A percentile compares a stretch with the other conserved stretches of the same genome.
Conservation (phyloP, 2,113 vertebrate species). For the Oreocharis arfaki region DNA sequence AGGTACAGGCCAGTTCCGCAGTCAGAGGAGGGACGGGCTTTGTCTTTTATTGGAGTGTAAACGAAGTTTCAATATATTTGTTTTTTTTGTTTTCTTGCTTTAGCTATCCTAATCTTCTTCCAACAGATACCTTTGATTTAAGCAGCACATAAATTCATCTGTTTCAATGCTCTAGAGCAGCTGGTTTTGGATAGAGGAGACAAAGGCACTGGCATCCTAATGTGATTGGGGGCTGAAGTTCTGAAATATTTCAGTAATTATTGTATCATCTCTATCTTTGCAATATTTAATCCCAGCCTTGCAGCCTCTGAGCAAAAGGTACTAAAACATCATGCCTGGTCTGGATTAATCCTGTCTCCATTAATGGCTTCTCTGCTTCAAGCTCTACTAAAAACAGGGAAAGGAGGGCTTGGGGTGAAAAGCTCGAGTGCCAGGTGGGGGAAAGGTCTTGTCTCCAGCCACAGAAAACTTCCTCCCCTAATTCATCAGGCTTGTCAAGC, state of each 20-base stretch:
- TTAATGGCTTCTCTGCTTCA: slow-evolving; percentile 41
- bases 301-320: slow-evolving; percentile 3
- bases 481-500: not conserved
- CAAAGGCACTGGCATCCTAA: not conserved
- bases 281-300: slow-evolving; percentile 35
- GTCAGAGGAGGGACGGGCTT: slow-evolving; percentile 75
- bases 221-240: slow-evolving; percentile 26
- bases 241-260: slow-evolving; percentile 18
- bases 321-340: not conserved
- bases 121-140: slow-evolving; percentile 20
- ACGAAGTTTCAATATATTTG: slow-evolving; percentile 83
- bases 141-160: slow-evolving; percentile 6
- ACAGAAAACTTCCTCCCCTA: not conserved
- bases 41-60: slow-evolving; percentile 81
- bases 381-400: not conserved
- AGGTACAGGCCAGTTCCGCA: slow-evolving; percentile 96
- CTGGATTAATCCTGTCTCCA: slow-evolving; percentile 3
- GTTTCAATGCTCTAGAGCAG: slow-evolving; percentile 5
- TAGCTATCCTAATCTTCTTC: slow-evolving; percentile 22
- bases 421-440: not conserved
- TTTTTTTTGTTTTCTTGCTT: slow-evolving; percentile 46
- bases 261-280: slow-evolving; percentile 19
- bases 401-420: not conserved
- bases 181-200: slow-evolving; percentile 21
- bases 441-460: not conserved